Percentiles rank a stretch among this genome's conserved stretches.
These are phyloP conservation scores for Malurus melanocephalus DNA, from an alignment of 2,113 vertebrate species.

Conservation along the genomic window DNA sequence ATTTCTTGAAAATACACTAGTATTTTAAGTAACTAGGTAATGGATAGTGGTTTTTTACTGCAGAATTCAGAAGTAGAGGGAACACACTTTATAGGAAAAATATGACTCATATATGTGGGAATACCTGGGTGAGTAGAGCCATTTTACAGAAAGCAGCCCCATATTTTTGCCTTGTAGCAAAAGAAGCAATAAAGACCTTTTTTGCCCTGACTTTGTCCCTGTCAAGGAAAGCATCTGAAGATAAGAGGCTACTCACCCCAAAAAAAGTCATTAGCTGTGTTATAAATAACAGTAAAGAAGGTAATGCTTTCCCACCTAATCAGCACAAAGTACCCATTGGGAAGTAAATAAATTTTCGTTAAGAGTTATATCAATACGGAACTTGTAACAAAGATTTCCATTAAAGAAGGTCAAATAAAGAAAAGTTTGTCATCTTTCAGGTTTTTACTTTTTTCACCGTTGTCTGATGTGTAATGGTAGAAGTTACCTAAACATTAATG, in stretches of 20 bases:
- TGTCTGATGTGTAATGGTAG: not conserved
- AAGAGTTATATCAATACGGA: conserved; percentile 15
- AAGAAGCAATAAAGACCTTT: not conserved
- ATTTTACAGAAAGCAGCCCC: not conserved
- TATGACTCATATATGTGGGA: not conserved
- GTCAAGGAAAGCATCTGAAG: not conserved
- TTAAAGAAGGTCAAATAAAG: conserved; percentile 24
- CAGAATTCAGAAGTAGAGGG: not conserved
- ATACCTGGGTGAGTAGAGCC: not conserved
- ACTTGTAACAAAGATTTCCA: conserved; percentile 1
- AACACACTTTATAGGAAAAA: not conserved
- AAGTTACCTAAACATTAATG: not conserved
- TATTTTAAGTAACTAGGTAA: not conserved
- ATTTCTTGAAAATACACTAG: not conserved
- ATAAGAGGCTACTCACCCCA: not conserved
- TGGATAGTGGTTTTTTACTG: not conserved
- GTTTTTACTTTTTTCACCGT: not conserved
- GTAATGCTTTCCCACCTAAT: conserved; percentile 14
- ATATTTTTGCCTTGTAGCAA: not conserved
- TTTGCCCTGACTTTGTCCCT: conserved; percentile 7
- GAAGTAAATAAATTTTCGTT: conserved; percentile 53
- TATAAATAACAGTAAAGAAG: conserved; percentile 31
- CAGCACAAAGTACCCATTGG: not conserved
- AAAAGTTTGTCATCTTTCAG: not conserved
- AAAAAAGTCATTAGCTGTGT: conserved; percentile 36